phyloP scores from a whole-genome alignment of 2,888 invertebrate genomes.

The Melitaea athalia region DNA sequence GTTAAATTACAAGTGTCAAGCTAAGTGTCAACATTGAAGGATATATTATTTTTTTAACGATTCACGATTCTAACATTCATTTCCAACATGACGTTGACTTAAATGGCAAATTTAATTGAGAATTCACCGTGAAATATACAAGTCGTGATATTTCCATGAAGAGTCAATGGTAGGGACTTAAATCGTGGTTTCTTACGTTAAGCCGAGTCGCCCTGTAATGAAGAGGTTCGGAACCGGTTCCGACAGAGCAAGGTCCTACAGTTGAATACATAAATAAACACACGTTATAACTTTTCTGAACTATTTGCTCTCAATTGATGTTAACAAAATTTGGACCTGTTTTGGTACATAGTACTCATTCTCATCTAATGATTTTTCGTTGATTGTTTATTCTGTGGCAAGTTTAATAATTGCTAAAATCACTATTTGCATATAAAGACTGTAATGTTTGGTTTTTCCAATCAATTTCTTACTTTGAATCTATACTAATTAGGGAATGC shows the following conservation, averaged over 20 bases:
- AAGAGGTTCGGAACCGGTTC: slow-evolving; percentile 66
- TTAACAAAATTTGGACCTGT: background rate
- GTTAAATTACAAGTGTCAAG: background rate
- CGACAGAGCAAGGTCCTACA: slow-evolving; percentile 44
- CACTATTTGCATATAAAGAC: too few species aligned
- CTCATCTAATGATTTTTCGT: background rate
- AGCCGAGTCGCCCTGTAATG: slow-evolving; percentile 50
- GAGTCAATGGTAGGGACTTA: slow-evolving; percentile 35
- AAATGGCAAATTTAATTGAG: slow-evolving; percentile 30
- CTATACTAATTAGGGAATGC: too few species aligned
- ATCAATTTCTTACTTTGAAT: too few species aligned
- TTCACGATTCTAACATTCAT: slow-evolving; percentile 21
- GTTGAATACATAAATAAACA: slow-evolving; percentile 26
- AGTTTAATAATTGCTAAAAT: too few species aligned
- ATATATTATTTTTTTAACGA: background rate
- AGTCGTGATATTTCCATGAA: slow-evolving; percentile 38
- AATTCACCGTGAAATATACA: slow-evolving; percentile 35
- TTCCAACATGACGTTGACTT: slow-evolving; percentile 17
- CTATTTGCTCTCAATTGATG: slow-evolving; percentile 8
- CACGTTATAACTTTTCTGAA: slow-evolving; percentile 32
- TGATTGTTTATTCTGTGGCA: too few species aligned
- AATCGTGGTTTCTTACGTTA: slow-evolving; percentile 45
- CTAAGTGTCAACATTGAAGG: background rate
- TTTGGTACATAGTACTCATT: background rate
- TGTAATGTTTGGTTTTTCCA: too few species aligned